Base-by-base conservation (phyloP, 1,140 invertebrate genomes). In the Arion vulgaris region DNA sequence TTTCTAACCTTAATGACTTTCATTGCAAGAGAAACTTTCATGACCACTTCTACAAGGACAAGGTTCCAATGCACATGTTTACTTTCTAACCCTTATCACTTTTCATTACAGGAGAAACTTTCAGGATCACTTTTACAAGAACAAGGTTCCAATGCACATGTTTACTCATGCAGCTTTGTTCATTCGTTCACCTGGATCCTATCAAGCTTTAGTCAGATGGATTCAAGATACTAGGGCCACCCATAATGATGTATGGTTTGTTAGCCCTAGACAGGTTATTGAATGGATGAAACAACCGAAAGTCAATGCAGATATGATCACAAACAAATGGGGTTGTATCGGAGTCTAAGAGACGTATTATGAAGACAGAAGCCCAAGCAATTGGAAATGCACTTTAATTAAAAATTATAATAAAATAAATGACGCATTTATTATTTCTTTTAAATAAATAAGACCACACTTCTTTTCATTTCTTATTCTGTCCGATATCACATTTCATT, bases 241-340 rank as follows among this genome's bases (percentile, higher is more conserved):
- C 39, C 36, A 66, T 49, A 39, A 26, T 1, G 76, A 78, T 45
- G 62, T 78, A 0, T 78, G 76, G 76, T 9, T 78, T 1, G 76
- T 78, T 34, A 78, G n/a, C 15, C 76, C 53, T 15, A 34, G 36
- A 39, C 53, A 66, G 57, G 76, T 78, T 23, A 41, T 78, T 36
- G 13, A 78, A 15, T 78, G 76, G 76, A 78, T 78, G 57, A 13
- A 39, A 28, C 15, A 78, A 1, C 76, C 51, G 17, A 15, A n/a
- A 0, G n/a, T 57, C 23, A 78, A 66, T 36, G 4, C 76, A 2
- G 32, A 78, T 41, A 78, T 78, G 76, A 45, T 62, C 34, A 15
- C 15, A 13, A n/a, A 39, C 1, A 78, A 78, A 38, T 78, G 76
- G 76, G 76, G 76, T 13, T 78, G 76, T 51, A 13, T 5, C n/a